A percentile compares a stretch with the other conserved stretches of the same genome.
phyloP scores from a whole-genome alignment of 1,140 invertebrate genomes.

The Meloidogyne floridensis region DNA sequence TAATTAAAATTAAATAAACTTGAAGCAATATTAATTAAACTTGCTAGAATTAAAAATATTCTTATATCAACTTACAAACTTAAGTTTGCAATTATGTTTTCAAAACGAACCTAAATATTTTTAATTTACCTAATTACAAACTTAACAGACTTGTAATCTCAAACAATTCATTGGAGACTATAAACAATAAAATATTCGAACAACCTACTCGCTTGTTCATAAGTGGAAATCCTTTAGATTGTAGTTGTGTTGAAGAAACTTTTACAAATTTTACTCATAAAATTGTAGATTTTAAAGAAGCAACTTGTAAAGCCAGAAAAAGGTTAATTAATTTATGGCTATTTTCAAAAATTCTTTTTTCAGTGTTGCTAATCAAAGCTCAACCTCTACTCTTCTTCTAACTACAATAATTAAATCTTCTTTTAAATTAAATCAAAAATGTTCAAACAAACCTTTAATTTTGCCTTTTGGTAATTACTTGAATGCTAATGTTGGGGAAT shows the following conservation, averaged over 20 bases:
- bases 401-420: neutral
- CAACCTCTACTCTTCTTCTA: slow-evolving; percentile 13
- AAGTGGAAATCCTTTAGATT: slow-evolving; percentile 44
- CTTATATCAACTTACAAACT: neutral
- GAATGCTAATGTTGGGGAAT: slow-evolving; percentile 39
- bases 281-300: slow-evolving; percentile 28
- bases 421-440: slow-evolving; percentile 12
- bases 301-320: slow-evolving; percentile 34
- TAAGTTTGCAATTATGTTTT: neutral
- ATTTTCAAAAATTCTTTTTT: too few species aligned
- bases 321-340: too few species aligned
- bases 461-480: slow-evolving; percentile 46
- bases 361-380: neutral
- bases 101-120: neutral
- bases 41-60: neutral
- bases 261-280: slow-evolving; percentile 30
- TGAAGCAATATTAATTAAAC: neutral
- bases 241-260: slow-evolving; percentile 41
- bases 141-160: slow-evolving; percentile 44
- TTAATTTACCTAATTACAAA: neutral
- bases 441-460: slow-evolving; percentile 38
- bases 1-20: too few species aligned
- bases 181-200: slow-evolving; percentile 24
- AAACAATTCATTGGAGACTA: slow-evolving; percentile 36
- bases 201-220: slow-evolving; percentile 33